A percentile compares a stretch with the other conserved stretches of the same genome.
phyloP scores from a whole-genome alignment of 1,140 invertebrate genomes.

The Hycleus cichorii region DNA sequence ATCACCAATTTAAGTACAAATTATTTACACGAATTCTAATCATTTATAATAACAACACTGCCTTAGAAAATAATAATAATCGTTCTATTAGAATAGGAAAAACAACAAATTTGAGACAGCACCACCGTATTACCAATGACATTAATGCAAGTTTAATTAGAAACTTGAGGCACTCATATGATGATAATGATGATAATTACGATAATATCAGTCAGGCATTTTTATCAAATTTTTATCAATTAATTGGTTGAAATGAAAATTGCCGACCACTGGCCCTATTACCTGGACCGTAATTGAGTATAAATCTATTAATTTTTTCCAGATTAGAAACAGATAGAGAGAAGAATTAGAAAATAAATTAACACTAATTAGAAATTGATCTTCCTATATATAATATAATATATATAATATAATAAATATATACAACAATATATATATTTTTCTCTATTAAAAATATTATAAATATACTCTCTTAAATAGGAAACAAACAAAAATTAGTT shows the following conservation, averaged over 20 bases:
- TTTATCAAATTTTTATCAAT: neutral
- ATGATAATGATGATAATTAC: neutral
- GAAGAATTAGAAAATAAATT: constrained; percentile 18
- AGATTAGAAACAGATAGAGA: neutral
- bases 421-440: constrained; percentile 39
- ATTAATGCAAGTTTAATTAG: too few species aligned
- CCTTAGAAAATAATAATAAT: too few species aligned
- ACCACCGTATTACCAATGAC: too few species aligned
- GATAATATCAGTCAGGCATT: constrained; percentile 14
- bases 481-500: constrained; percentile 38
- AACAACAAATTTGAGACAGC: too few species aligned
- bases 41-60: too few species aligned
- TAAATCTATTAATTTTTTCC: neutral
- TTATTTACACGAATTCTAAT: too few species aligned
- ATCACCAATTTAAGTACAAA: too few species aligned
- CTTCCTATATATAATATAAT: neutral
- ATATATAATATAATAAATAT: constrained; percentile 21
- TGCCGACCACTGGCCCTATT: constrained; percentile 18
- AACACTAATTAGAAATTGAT: neutral
- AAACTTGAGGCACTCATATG: constrained; percentile 11
- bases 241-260: neutral
- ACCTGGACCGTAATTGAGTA: constrained; percentile 1
- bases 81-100: too few species aligned
- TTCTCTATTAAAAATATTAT: constrained; percentile 43
- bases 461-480: constrained; percentile 42